A percentile compares a stretch with the other conserved stretches of the same genome.
phyloP scores from a whole-genome alignment of 2,113 vertebrate species.

The Nesoenas mayeri region DNA sequence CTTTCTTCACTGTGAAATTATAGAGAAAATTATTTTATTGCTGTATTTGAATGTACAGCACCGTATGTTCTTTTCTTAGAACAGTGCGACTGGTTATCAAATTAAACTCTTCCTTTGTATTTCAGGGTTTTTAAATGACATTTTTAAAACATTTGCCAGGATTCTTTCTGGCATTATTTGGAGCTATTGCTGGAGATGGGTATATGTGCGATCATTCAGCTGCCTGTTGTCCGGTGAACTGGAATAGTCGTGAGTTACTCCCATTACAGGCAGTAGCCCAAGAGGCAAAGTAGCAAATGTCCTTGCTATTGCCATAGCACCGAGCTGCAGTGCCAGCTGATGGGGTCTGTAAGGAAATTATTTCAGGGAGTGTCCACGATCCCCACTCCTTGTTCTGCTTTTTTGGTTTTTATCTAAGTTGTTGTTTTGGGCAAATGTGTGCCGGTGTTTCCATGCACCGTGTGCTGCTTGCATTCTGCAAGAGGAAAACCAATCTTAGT shows the following conservation, averaged over 20 bases:
- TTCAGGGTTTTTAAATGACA: neutral
- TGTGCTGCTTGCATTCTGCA: accelerated
- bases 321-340: accelerated
- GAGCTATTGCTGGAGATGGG: neutral
- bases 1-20: neutral
- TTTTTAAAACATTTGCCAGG: neutral
- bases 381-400: neutral
- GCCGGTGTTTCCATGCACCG: neutral
- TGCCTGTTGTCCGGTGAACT: neutral
- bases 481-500: neutral
- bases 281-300: neutral
- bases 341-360: neutral
- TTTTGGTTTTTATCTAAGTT: neutral
- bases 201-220: neutral
- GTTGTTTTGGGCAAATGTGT: neutral
- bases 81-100: neutral
- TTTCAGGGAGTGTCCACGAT: neutral
- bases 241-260: neutral
- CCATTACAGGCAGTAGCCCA: neutral
- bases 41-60: neutral
- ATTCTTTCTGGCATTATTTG: neutral
- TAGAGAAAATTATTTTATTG: neutral
- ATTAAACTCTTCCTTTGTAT: neutral
- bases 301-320: accelerated
- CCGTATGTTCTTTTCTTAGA: accelerated